phyloP scores from a whole-genome alignment of 1,140 invertebrate species.

The Scylla paramamosain region DNA sequence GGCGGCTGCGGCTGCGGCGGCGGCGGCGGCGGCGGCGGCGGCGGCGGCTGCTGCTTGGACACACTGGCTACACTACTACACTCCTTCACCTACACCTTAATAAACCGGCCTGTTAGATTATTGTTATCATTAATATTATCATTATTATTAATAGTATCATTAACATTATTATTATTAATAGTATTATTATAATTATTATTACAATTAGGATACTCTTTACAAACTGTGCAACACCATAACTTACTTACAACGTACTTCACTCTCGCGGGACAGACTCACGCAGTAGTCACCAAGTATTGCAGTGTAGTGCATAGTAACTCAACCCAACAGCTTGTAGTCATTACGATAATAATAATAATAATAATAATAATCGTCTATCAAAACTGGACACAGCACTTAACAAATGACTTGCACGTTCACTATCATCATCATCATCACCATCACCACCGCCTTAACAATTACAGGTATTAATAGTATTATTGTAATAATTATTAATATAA shows the following conservation, averaged over 20 bases:
- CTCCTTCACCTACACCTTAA: neutral
- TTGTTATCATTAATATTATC: neutral
- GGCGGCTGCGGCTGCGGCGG: neutral
- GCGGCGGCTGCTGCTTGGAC: neutral
- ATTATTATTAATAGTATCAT: neutral
- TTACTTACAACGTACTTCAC: slow-evolving; percentile 64
- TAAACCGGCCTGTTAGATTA: neutral
- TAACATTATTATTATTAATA: slow-evolving; percentile 42
- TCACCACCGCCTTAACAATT: too few species aligned
- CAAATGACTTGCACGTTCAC: slow-evolving; percentile 50
- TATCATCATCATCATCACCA: too few species aligned
- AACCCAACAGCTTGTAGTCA: too few species aligned
- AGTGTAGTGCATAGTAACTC: too few species aligned
- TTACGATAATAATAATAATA: too few species aligned
- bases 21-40: too few species aligned
- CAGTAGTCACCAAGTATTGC: neutral
- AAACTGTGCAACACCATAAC: slow-evolving; percentile 65
- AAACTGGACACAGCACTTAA: slow-evolving; percentile 54
- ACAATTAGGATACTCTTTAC: slow-evolving; percentile 64
- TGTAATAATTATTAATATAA: slow-evolving; percentile 21
- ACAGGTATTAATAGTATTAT: too few species aligned
- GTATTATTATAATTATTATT: slow-evolving; percentile 50
- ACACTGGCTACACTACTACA: neutral
- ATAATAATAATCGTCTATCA: neutral
- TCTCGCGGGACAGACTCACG: slow-evolving; percentile 64